These are phyloP conservation scores for Bagarius yarrelli DNA, from an alignment of 2,113 vertebrate species.

Conservation along the genomic window DNA sequence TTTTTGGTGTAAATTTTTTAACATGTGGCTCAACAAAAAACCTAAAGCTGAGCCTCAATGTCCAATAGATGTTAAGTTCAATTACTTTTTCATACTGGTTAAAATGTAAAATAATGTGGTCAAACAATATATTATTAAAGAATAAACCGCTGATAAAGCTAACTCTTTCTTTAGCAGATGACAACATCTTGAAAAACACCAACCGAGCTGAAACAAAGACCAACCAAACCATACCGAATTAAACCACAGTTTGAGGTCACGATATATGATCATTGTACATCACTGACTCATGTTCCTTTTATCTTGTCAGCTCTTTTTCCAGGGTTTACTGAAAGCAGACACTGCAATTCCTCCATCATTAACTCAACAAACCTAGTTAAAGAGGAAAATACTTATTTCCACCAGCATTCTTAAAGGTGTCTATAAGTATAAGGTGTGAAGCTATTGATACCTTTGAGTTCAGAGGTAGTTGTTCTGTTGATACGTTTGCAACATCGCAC, in stretches of 20 bases:
- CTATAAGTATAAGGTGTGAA: constrained; percentile 9
- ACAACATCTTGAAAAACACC: background rate
- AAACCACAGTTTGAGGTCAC: background rate
- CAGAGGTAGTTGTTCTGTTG: background rate
- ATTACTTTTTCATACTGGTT: constrained; percentile 14
- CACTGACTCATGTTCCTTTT: constrained; percentile 18
- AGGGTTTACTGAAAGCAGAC: constrained; percentile 21
- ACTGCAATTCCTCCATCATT: background rate
- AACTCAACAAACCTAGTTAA: background rate
- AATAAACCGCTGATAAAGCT: background rate
- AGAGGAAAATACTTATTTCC: background rate
- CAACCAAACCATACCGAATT: background rate
- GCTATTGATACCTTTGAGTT: background rate
- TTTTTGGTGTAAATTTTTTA: too few species aligned
- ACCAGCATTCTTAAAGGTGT: background rate
- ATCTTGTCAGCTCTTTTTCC: background rate
- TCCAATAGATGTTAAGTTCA: constrained; percentile 15
- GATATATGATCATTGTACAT: constrained; percentile 9
- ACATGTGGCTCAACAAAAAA: constrained; percentile 29
- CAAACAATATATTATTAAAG: too few species aligned
- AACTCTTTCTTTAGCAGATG: background rate
- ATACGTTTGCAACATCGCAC: constrained; percentile 24
- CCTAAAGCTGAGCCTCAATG: background rate
- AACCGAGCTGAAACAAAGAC: background rate
- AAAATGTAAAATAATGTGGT: background rate